These are phyloP conservation scores for Mormyrus proboscirostris DNA, from an alignment of 2,797 vertebrate species.

Conservation along the genomic window DNA sequence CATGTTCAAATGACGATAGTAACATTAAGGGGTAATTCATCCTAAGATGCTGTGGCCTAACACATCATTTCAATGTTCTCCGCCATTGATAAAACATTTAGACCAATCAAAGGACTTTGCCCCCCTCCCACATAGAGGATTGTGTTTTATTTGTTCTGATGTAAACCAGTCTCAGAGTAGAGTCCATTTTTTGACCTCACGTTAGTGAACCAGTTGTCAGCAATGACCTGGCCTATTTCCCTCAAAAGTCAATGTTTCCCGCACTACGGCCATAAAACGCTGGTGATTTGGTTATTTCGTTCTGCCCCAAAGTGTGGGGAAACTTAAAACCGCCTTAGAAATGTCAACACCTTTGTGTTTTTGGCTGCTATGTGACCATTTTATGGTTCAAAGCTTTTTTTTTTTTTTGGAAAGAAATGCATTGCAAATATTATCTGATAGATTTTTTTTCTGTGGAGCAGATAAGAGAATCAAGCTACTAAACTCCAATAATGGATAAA, in stretches of 20 bases:
- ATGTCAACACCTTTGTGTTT: not conserved
- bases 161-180: not conserved
- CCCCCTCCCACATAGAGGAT: not conserved
- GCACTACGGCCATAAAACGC: not conserved
- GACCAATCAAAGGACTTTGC: not conserved
- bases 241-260: not conserved
- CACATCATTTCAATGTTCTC: not conserved
- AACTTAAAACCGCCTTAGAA: not conserved
- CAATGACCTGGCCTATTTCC: not conserved
- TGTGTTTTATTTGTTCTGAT: not conserved
- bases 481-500: not conserved
- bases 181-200: not conserved
- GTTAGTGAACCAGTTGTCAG: not conserved
- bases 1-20: constrained; percentile 45
- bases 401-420: not conserved
- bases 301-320: not conserved
- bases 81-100: not conserved
- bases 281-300: not conserved
- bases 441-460: not conserved
- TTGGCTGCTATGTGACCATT: not conserved
- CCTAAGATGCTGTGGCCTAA: not conserved
- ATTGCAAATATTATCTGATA: not conserved
- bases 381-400: not conserved
- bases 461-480: not conserved
- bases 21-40: not conserved